Conservation (phyloP, 2,113 vertebrate species). For the Pelodiscus sinensis region DNA sequence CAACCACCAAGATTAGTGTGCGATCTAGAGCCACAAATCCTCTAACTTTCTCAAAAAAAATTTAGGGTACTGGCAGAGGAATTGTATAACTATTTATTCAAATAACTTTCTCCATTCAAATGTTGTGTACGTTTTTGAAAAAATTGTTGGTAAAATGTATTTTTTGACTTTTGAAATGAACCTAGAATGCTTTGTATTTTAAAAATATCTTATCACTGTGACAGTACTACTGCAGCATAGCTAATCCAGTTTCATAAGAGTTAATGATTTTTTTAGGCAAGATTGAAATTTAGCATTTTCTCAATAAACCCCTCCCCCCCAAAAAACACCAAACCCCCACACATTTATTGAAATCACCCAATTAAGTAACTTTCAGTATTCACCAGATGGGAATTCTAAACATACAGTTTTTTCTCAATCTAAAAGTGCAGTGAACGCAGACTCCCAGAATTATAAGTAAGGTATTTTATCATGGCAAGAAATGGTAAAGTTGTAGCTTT, state of each 20-base stretch:
- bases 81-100: background rate
- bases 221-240: background rate
- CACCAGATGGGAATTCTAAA: background rate
- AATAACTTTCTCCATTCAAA: background rate
- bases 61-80: background rate
- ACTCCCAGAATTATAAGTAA: background rate
- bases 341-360: background rate
- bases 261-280: slow-evolving; percentile 31
- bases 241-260: slow-evolving; percentile 19
- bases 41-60: background rate
- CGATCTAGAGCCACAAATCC: background rate
- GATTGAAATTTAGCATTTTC: slow-evolving; percentile 3
- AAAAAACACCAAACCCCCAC: background rate
- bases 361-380: background rate
- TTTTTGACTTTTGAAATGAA: background rate
- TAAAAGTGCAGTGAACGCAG: background rate
- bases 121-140: background rate
- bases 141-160: background rate
- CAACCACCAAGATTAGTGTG: background rate
- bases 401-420: background rate
- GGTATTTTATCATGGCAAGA: background rate
- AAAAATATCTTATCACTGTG: background rate
- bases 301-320: background rate
- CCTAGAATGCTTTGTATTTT: background rate
- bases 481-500: background rate